Evolutionary conservation across 2,797 vertebrate species (phyloP).

Genomic region (Pempheris klunzingeri): DNA sequence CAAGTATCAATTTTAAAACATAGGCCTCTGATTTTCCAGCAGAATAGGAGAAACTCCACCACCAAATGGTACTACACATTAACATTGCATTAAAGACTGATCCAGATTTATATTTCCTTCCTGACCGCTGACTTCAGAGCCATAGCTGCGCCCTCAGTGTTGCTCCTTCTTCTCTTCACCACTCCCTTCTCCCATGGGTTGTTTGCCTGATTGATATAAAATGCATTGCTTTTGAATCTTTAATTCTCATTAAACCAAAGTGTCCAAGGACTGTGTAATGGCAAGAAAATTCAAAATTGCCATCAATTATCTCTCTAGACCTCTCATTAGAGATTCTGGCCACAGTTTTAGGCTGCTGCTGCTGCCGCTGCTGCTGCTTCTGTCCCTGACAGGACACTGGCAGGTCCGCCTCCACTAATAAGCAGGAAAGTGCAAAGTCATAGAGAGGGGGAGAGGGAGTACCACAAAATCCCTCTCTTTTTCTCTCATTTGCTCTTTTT

Average conservation of each 20-base stretch:
- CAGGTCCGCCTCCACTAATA: constrained; percentile 66
- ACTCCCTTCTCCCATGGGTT: constrained; percentile 51
- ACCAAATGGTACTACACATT: constrained; percentile 13
- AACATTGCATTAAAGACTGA: neutral
- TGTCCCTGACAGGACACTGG: constrained; percentile 63
- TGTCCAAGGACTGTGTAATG: constrained; percentile 57
- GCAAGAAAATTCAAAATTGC: constrained; percentile 73
- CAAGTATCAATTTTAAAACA: neutral
- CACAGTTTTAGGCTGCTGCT: constrained; percentile 61
- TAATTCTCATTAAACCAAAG: constrained; percentile 79
- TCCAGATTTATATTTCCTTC: neutral
- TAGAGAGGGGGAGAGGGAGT: constrained; percentile 39
- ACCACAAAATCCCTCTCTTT: constrained; percentile 26
- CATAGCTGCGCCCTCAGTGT: constrained; percentile 10
- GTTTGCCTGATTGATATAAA: constrained; percentile 77
- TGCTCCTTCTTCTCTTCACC: constrained; percentile 1
- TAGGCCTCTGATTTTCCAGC: neutral
- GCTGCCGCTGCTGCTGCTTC: constrained; percentile 46
- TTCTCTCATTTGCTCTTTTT: constrained; percentile 41
- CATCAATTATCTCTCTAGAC: constrained; percentile 71
- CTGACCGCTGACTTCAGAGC: constrained; percentile 38
- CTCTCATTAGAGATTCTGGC: constrained; percentile 81
- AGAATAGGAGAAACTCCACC: neutral
- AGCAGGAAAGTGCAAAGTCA: constrained; percentile 84
- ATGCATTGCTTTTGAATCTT: constrained; percentile 79